Base-by-base conservation (phyloP, 2,113 vertebrate species). In the Asarcornis scutulata region DNA sequence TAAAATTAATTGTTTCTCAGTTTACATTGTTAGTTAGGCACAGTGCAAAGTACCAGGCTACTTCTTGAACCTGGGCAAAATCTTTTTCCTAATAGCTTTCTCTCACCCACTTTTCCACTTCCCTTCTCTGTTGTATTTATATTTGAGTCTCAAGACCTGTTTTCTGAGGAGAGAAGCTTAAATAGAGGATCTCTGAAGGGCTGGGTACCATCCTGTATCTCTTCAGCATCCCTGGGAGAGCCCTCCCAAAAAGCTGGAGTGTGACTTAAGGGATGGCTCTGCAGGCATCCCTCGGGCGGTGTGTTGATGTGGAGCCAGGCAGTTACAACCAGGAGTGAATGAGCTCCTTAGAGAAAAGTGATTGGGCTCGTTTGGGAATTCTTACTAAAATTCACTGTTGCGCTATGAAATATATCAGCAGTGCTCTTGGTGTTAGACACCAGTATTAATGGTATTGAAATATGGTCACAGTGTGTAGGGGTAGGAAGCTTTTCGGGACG, bases 1-100 rank as follows among this genome's bases (percentile, higher is more conserved):
- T 77, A 8, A 53, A 89, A 80, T 62, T 62, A 83, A 44, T 83
- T 11, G 7, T 73, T 66, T 23, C 42, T 67, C 64, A 31, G 11
- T 38, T 94, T 83, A 66, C 13, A 27, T 29, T 71, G 13, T 71
- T 93, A 44, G 58, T 73, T 64, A 90, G 83, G n/a, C 36, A 40
- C 23, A 62, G 17, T 0, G 12, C 21, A 42, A 83, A 55, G 16
- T 77, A 14, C 9, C 18, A 80, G 40, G 4, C 23, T 77, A 48
- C 5, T 71, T 88, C 79, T 23, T 88, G 52, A 73, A 44, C n/a
- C n/a, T 29, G 23, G 8, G 11, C 16, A 89, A 52, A 3, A 4
- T 42, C 20, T 84, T 72, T 38, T 18, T 60, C 17, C 29, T 71
- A 48, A 68, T 59, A 62, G 10, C 12, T 66, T 11, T 10, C 16